Percentiles rank a stretch among this genome's conserved stretches.
Evolutionary conservation across 2,888 invertebrate genomes (phyloP).

Genomic region (Ditylenchus weischeri): DNA sequence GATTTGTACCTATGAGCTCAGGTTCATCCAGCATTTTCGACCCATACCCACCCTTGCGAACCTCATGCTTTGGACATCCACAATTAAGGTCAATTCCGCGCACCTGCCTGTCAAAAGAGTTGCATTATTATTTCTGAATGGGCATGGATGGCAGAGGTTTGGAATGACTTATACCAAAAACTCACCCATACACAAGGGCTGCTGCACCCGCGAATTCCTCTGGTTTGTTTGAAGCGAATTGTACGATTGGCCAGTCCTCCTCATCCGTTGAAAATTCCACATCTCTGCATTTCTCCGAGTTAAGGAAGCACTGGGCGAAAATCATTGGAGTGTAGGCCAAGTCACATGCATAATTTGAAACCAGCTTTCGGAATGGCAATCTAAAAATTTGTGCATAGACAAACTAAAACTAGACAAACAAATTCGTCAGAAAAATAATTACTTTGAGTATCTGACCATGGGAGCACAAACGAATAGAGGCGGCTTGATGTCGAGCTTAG

Average conservation of each 20-base stretch:
- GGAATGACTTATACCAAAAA: conserved; percentile 32
- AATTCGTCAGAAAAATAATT: conserved; percentile 49
- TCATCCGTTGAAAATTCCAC: conserved; percentile 62
- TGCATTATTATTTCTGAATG: conserved; percentile 3
- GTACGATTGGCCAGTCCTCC: conserved; percentile 82
- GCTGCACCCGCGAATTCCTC: conserved; percentile 81
- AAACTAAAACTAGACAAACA: conserved; percentile 1
- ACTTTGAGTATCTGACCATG: conserved; percentile 91
- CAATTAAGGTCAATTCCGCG: conserved; percentile 92
- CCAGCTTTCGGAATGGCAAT: conserved; percentile 73
- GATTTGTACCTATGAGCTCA: conserved; percentile 68
- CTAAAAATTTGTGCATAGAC: conserved; percentile 60
- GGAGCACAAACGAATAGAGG: conserved; percentile 68
- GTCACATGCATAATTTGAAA: conserved; percentile 79
- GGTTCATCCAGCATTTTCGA: conserved; percentile 70
- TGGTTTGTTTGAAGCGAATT: conserved; percentile 85
- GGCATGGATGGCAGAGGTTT: not conserved
- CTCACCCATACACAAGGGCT: conserved; percentile 75
- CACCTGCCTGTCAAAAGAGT: conserved; percentile 15
- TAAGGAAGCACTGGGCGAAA: conserved; percentile 82
- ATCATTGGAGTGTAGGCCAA: conserved; percentile 95
- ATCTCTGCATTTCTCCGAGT: conserved; percentile 78
- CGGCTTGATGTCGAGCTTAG: conserved; percentile 17
- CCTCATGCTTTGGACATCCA: conserved; percentile 81
- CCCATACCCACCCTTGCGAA: conserved; percentile 40